Base-by-base conservation (phyloP, 2,113 vertebrate genomes). In the Spilogale gracilis region DNA sequence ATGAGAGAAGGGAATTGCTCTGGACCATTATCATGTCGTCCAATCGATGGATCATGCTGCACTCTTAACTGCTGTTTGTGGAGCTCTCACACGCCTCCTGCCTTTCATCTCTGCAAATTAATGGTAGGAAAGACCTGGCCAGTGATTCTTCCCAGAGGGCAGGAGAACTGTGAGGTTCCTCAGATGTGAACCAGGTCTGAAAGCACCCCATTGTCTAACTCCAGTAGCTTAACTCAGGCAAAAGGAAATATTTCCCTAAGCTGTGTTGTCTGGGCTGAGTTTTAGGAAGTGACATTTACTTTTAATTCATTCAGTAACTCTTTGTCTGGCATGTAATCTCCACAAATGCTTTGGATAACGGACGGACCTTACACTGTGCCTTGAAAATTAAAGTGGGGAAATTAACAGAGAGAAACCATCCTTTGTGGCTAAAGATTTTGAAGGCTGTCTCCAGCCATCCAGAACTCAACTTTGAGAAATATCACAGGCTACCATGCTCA, bases 201-300 rank as follows among this genome's bases (percentile, higher is more conserved):
- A 65, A 92, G 63, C 9, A 48, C 54, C 52, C 7, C 0, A 0
- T 56, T 67, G 43, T 43, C 63, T 73, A 71, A 65, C 18, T 85
- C 58, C 71, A 38, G 8, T 2, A 56, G 60, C 71, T 78, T 82
- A 85, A 83, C 14, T 91, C 78, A 25, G 58, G 30, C n/a, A 1
- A 69, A 89, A 92, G 56, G 91, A 96, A 96, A 38, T 94, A 82
- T 96, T 96, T 95, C 65, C 84, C 71, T 65, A 96, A 91, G 92
- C 81, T 93, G 65, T 97, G 78, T 96, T 95, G 81, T 93, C 95
- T 21, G 3, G 45, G 45, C 84, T 88, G 92, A 82, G 48, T 92
- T 97, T 96, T 56, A 85, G 52, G 52, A 97, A 83, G 71, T 97
- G 91, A 96, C 94, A 97, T 98, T 98, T 98, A 94, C 98, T 98